Conservation (phyloP, 2,888 invertebrate genomes). For the Apantesis nais region DNA sequence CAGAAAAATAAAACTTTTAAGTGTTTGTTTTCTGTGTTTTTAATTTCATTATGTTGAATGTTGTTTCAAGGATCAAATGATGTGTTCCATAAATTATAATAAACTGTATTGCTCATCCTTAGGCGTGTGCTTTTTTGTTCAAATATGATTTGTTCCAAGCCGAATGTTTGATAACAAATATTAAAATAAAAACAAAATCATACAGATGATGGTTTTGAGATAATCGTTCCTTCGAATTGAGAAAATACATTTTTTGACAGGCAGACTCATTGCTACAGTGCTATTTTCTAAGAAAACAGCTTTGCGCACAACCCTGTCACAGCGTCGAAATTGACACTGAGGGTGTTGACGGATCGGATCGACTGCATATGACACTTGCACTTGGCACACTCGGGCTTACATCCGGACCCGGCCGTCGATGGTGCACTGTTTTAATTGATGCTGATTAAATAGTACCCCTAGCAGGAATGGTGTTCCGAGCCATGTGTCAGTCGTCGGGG, state of each 20-base stretch:
- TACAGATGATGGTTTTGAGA: not conserved
- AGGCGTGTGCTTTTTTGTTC: not conserved
- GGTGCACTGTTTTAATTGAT: too few species aligned
- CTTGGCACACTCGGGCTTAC: too few species aligned
- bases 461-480: too few species aligned
- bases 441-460: too few species aligned
- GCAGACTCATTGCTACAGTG: too few species aligned
- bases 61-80: not conserved
- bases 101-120: not conserved
- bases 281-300: too few species aligned
- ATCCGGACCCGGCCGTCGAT: too few species aligned
- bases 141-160: not conserved
- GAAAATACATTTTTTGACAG: not conserved
- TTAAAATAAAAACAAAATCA: not conserved
- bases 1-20: not conserved
- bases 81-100: not conserved
- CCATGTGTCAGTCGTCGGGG: too few species aligned
- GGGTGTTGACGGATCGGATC: too few species aligned
- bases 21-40: not conserved
- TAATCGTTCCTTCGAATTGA: not conserved
- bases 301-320: too few species aligned
- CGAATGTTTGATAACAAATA: not conserved
- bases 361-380: too few species aligned
- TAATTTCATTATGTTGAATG: not conserved
- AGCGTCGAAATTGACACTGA: too few species aligned